Base-by-base conservation (phyloP, 2,888 invertebrate genomes). In the Syritta pipiens region DNA sequence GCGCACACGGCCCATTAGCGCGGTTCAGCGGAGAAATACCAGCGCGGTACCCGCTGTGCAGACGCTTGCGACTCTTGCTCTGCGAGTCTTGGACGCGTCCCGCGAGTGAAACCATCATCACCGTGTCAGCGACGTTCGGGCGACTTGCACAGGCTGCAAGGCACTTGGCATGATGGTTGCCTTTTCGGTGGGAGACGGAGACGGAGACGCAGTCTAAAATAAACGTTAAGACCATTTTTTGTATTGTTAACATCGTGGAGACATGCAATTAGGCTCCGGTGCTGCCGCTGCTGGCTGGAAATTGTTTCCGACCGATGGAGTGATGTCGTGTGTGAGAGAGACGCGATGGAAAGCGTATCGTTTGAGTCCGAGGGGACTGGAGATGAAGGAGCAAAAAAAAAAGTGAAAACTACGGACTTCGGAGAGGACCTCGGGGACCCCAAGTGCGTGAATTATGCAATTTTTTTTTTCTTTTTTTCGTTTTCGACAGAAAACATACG, bases 241-340 rank as follows among this genome's bases (percentile, higher is more conserved):
- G 24, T 62, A 63, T 69, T 76, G 59, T 65, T 71, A 71, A 71
- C 71, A 71, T 55, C 65, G 22, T 17, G 40, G 60, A 65, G 71
- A 77, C 65, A 77, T 71, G 77, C 77, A 77, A 77, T 77, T 77
- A 77, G 77, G 42, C 48, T 55, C 24, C 42, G 48, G 26, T 40
- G 40, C 46, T 51, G 51, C 55, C 57, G 68, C 57, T 44, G 55
- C 42, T 57, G 37, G 37, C 37, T 49, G 68, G n/a, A 46, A 51
- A 63, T 67, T 68, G 40, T 68, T 57, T 48, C n/a, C 22, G 51
- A 24, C 2, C n/a, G 28, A 9, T 14, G 7, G 26, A 53, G 44
- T 49, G 12, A 42, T 20, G 19, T 28, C 37, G 12, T 20, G 28
- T 42, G 12, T 48, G 46, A 4, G 17, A 6, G 17, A 17, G 17